Evolutionary conservation across 2,888 invertebrate genomes (phyloP), one percentile per base, ranked within the genome.

Genomic region (Onthophagus sagittarius): DNA sequence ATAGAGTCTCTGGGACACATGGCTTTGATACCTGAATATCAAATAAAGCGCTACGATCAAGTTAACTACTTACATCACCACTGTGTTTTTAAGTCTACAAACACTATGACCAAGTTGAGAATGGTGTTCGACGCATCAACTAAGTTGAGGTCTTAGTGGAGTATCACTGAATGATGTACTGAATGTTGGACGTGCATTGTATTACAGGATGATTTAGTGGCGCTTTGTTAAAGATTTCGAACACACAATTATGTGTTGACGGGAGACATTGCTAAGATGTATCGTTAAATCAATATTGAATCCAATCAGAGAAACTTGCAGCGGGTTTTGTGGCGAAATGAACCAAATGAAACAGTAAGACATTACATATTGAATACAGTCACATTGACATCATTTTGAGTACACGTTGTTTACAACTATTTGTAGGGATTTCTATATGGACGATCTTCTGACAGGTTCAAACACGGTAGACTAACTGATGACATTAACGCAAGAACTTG

Each of bases 81-180:
- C n/a, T n/a, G n/a, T n/a, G n/a, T n/a, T n/a, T n/a, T n/a, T n/a
- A n/a, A n/a, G n/a, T n/a, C n/a, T n/a, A n/a, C n/a, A n/a, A n/a
- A n/a, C n/a, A n/a, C n/a, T n/a, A n/a, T n/a, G n/a, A 62, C 62
- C 4, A 62, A 62, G 13, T 13, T 62, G 62, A 62, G 62, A 62
- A 4, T 62, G 4, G 62, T 62, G 62, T 62, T 62, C 4, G 62
- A 62, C 13, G 4, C 62, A 4, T 62, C 62, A 1, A 2, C 62
- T 2, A 62, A n/a, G n/a, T n/a, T n/a, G n/a, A 62, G 13, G 4
- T 4, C 1, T 62, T 4, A 31, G 72, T 6, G 77, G 78, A 4
- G 13, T 76, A 5, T 76, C 77, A 31, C 39, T 79, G 15, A 82
- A 81, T 72, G 77, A 78, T 6, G 65, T 73, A 4, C 75, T 79